These are phyloP conservation scores for Penaeus vannamei DNA, from an alignment of 1,140 invertebrate species.

Conservation along the genomic window DNA sequence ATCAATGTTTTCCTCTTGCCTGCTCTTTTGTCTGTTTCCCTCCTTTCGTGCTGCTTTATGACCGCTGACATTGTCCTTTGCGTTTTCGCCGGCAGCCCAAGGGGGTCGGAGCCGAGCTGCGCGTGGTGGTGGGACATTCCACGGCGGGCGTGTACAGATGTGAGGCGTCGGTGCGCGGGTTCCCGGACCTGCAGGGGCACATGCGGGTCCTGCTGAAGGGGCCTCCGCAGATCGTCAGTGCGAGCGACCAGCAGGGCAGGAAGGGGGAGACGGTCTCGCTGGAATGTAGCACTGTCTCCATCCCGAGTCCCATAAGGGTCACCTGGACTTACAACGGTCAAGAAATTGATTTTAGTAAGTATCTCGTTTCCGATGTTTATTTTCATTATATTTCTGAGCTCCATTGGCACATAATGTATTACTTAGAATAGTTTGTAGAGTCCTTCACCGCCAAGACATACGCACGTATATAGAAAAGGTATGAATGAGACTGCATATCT, in stretches of 20 bases:
- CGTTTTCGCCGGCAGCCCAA: background rate
- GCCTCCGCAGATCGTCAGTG: slow-evolving; percentile 87
- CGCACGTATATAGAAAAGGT: background rate
- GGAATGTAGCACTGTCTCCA: slow-evolving; percentile 90
- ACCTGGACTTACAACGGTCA: slow-evolving; percentile 59
- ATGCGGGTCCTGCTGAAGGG: slow-evolving; percentile 79
- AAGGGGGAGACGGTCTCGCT: slow-evolving; percentile 85
- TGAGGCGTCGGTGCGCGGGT: slow-evolving; percentile 82
- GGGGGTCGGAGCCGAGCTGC: slow-evolving; percentile 18
- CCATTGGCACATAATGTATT: background rate
- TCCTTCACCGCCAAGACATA: background rate
- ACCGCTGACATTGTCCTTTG: no score
- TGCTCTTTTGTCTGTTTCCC: no score
- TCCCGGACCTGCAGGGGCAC: slow-evolving; percentile 86
- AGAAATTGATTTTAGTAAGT: slow-evolving; percentile 48
- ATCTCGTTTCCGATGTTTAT: no score
- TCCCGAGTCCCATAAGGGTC: slow-evolving; percentile 88
- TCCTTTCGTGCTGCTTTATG: no score
- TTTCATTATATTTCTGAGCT: no score
- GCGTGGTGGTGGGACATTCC: slow-evolving; percentile 77
- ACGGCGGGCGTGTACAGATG: slow-evolving; percentile 89
- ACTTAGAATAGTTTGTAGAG: background rate
- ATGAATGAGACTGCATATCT: no score
- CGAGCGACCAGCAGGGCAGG: slow-evolving; percentile 86
- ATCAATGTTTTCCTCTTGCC: no score